phyloP scores from a whole-genome alignment of 2,113 vertebrate genomes.

The Saccopteryx leptura region DNA sequence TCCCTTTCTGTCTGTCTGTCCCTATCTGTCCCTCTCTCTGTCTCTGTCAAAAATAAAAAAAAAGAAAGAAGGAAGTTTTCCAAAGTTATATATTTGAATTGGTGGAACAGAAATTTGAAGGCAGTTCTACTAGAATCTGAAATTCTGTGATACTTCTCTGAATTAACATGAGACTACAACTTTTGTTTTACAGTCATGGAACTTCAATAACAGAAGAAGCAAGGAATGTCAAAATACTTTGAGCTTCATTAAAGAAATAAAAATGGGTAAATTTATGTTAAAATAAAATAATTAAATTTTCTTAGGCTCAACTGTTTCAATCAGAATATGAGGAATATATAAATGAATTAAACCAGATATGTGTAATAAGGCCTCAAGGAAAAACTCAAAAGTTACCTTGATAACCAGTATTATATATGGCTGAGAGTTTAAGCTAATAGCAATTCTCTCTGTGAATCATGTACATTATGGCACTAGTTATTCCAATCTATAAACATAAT shows the following conservation, averaged over 20 bases:
- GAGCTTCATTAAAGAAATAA: slow-evolving; percentile 30
- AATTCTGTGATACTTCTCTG: not conserved
- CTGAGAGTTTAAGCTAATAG: not conserved
- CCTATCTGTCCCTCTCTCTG: too few species aligned
- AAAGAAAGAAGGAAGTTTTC: slow-evolving; percentile 7
- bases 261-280: slow-evolving; percentile 38
- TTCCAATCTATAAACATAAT: not conserved
- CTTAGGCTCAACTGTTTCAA: slow-evolving; percentile 10
- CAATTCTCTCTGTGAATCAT: not conserved
- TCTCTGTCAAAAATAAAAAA: too few species aligned
- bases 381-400: not conserved
- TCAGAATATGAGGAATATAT: not conserved
- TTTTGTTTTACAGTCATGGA: not conserved
- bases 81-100: slow-evolving; percentile 13
- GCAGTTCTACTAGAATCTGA: not conserved
- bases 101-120: slow-evolving; percentile 9
- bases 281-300: slow-evolving; percentile 18
- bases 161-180: not conserved
- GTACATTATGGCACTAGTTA: not conserved
- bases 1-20: too few species aligned
- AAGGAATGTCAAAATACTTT: slow-evolving; percentile 41
- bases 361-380: not conserved
- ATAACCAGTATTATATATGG: not conserved
- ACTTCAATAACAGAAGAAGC: not conserved
- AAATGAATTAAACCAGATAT: not conserved